Base-by-base conservation (phyloP, 2,797 vertebrate genomes). In the Sciurus carolinensis region DNA sequence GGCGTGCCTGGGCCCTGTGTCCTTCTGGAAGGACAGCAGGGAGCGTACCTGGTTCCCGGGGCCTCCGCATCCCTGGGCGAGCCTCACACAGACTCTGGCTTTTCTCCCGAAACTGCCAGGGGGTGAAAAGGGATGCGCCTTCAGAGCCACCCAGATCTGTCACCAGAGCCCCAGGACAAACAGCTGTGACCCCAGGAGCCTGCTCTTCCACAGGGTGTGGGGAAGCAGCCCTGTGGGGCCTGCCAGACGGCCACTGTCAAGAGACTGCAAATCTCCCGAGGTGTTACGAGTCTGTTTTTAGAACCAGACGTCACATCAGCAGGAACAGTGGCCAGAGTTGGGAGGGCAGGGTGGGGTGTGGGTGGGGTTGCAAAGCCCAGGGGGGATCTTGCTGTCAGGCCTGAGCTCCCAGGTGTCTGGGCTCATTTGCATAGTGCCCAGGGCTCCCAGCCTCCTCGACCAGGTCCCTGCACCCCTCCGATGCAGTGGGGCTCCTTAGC, bases 241-340 rank as follows among this genome's bases (percentile, higher is more conserved):
- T 67, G 80, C 71, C 84, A 72, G 85, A 69, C 47, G 28, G 69
- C 71, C 0, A 2, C 42, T 81, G 72, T 90, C 87, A 90, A 52
- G 72, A 39, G 75, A 64, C 91, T 90, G 76, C 85, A 93, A 94
- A 87, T 95, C 94, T 72, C 71, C n/a, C 24, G 52, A 95, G 95
- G 90, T 92, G 92, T 71, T 17, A 44, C 26, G 5, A 24, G 39
- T 82, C 91, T 95, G 94, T 76, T 93, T 96, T 95, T 91, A 96
- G 95, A 93, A 95, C 52, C 75, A 52, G 71, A 91, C 9, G 54
- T 91, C 94, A 91, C 75, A 75, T 79, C 86, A 67, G 72, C 66
- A 89, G 71, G 85, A 62, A 54, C 22, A 47, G 73, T 26, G 24
- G 52, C 89, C 91, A 76, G 84, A 62, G 71, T 72, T 26, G 20